Conservation (phyloP, 2,797 vertebrate genomes). For the Vireo griseus region DNA sequence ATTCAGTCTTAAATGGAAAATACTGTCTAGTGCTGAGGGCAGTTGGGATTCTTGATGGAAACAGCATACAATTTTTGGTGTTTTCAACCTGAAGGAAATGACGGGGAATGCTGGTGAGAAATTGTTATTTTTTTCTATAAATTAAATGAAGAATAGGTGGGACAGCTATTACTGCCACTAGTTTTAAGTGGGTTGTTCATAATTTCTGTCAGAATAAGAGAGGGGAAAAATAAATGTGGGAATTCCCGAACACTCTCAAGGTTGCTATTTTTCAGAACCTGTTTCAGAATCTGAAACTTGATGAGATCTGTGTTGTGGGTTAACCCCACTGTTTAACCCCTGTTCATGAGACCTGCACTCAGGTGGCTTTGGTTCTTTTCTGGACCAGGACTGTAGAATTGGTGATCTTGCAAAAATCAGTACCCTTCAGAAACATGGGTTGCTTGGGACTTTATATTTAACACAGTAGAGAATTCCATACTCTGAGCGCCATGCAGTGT, state of each 20-base stretch:
- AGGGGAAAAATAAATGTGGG: background rate
- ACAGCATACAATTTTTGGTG: background rate
- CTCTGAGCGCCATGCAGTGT: background rate
- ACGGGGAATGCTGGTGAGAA: background rate
- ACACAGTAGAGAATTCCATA: background rate
- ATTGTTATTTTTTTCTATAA: background rate
- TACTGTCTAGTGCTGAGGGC: background rate
- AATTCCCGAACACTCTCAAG: background rate
- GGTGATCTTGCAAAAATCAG: background rate
- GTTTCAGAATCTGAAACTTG: background rate
- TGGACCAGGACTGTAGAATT: background rate
- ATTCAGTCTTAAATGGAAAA: background rate
- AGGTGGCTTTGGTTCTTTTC: background rate
- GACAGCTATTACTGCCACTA: background rate
- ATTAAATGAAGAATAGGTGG: background rate
- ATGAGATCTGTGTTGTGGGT: background rate
- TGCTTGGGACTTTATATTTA: background rate
- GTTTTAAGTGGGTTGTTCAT: background rate
- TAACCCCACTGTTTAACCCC: background rate
- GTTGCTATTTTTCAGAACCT: background rate
- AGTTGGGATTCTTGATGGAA: background rate
- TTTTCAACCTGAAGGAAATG: background rate
- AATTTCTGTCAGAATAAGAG: background rate
- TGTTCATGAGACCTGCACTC: background rate
- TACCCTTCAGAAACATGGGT: background rate